Conservation (phyloP, 2,888 invertebrate genomes). For the Phania funesta region DNA sequence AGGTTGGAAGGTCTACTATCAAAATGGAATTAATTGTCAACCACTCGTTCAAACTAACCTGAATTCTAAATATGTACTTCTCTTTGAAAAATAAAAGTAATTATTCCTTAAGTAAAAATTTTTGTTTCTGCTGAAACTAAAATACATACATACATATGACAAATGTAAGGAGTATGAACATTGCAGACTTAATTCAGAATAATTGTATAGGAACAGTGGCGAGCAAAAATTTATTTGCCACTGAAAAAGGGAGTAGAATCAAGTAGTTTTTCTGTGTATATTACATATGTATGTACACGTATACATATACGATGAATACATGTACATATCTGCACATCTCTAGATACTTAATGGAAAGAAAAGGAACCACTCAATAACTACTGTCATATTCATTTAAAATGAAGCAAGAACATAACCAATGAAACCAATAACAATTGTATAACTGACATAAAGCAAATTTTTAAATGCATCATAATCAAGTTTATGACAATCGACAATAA, state of each 20-base stretch:
- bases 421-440: slow-evolving; percentile 42
- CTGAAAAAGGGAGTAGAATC: not conserved
- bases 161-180: no score
- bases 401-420: slow-evolving; percentile 1
- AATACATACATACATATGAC: no score
- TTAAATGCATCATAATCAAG: slow-evolving; percentile 61
- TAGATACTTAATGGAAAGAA: slow-evolving; percentile 4
- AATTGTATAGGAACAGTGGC: not conserved
- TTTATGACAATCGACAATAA: slow-evolving; percentile 56
- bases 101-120: no score
- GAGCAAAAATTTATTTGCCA: not conserved
- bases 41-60: no score
- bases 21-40: no score
- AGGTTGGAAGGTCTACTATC: no score
- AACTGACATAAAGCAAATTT: slow-evolving; percentile 54
- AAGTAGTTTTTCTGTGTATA: slow-evolving; percentile 25
- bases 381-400: slow-evolving; percentile 52
- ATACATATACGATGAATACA: not conserved
- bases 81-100: no score
- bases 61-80: no score
- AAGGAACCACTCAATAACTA: slow-evolving; percentile 54
- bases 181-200: no score
- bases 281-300: not conserved
- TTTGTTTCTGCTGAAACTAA: no score
- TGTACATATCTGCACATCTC: not conserved